Evolutionary conservation across 2,888 invertebrate species (phyloP).

Genomic region (Xestia ashworthii): DNA sequence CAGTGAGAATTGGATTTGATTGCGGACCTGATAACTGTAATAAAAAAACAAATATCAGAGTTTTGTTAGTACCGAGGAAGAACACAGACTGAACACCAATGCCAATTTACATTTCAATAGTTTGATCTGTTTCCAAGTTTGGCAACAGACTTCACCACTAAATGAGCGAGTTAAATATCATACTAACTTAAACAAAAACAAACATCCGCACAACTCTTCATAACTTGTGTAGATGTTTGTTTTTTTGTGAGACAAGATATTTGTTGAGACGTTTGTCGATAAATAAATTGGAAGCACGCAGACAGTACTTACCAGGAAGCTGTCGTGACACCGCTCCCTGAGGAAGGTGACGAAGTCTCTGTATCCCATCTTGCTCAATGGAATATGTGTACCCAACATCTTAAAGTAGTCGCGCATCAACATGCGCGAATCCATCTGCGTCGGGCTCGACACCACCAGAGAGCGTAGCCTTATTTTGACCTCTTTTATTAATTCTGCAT

Average conservation of each 20-base stretch:
- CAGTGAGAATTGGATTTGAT: conserved; percentile 79
- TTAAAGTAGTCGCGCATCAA: conserved; percentile 81
- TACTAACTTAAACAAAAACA: too few relatives aligned
- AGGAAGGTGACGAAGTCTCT: conserved; percentile 78
- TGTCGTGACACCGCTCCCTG: conserved; percentile 79
- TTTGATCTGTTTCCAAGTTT: background rate
- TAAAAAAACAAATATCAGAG: conserved; percentile 3
- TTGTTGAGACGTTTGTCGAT: background rate
- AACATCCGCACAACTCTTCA: too few relatives aligned
- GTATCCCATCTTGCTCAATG: conserved; percentile 78
- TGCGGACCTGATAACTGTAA: conserved; percentile 78
- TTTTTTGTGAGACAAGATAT: too few relatives aligned
- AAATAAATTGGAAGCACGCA: background rate
- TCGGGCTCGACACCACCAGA: conserved; percentile 84
- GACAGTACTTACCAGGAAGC: conserved; percentile 79
- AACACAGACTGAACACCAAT: background rate
- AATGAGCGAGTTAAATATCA: background rate
- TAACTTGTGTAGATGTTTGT: too few relatives aligned
- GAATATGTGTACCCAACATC: conserved; percentile 79
- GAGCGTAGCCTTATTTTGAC: conserved; percentile 81
- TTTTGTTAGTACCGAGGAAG: background rate
- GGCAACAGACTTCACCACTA: background rate
- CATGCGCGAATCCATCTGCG: conserved; percentile 78
- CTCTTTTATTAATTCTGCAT: conserved; percentile 74
- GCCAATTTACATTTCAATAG: background rate